A percentile compares a stretch with the other conserved stretches of the same genome.
Evolutionary conservation across 2,113 vertebrate species (phyloP).

Genomic region (Peromyscus leucopus): DNA sequence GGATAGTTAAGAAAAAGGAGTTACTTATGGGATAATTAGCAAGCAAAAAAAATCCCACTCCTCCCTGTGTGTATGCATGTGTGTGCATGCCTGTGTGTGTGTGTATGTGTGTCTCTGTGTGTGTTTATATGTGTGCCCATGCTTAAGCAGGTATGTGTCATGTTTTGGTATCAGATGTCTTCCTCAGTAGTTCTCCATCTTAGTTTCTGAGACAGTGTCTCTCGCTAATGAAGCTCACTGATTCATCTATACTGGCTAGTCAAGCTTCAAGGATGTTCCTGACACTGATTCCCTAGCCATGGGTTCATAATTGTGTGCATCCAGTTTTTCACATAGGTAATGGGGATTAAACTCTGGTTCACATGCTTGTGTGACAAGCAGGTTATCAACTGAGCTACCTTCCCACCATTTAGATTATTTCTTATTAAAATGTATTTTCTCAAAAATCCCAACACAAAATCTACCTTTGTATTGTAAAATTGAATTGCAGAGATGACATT

Average conservation of each 20-base stretch:
- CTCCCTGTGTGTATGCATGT: not conserved
- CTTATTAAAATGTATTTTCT: conserved; percentile 51
- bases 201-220: not conserved
- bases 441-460: conserved; percentile 44
- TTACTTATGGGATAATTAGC: not conserved
- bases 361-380: not conserved
- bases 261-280: not conserved
- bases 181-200: not conserved
- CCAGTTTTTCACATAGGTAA: not conserved
- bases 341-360: not conserved
- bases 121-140: not conserved
- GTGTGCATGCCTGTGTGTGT: not conserved
- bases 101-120: not conserved
- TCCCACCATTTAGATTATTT: not conserved
- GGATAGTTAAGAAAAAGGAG: conserved; percentile 12
- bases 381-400: not conserved
- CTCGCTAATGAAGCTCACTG: not conserved
- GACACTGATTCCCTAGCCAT: not conserved
- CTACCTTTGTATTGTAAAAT: not conserved
- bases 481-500: not conserved
- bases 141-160: too few species aligned
- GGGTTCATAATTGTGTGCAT: too few species aligned
- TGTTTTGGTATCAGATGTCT: not conserved
- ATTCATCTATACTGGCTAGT: not conserved
- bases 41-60: not conserved